Conservation (phyloP, 2,113 vertebrate species). For the Oenanthe melanoleuca region DNA sequence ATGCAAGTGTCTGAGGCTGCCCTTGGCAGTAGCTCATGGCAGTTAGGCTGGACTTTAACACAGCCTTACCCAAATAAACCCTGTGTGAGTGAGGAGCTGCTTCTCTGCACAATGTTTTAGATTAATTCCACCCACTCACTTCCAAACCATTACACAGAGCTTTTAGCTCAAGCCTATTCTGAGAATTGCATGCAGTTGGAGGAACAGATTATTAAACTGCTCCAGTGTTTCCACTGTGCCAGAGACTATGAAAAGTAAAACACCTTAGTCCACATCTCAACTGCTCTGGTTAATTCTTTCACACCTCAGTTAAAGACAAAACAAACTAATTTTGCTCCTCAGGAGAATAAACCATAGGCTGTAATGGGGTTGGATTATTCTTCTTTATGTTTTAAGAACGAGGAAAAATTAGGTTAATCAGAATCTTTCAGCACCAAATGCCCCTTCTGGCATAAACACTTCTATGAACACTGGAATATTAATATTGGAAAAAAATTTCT, state of each 20-base stretch:
- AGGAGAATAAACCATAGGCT: background rate
- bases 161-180: background rate
- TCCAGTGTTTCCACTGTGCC: background rate
- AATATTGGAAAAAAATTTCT: background rate
- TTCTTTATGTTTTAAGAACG: background rate
- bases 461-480: background rate
- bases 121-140: background rate
- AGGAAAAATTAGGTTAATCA: background rate
- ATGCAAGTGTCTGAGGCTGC: background rate
- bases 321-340: background rate
- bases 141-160: background rate
- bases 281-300: background rate
- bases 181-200: background rate
- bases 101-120: background rate
- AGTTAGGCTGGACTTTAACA: background rate
- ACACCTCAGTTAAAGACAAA: background rate
- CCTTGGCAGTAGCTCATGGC: background rate
- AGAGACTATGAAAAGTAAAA: background rate
- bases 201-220: background rate
- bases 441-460: background rate
- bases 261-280: background rate
- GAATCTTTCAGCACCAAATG: constrained; percentile 5
- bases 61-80: background rate
- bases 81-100: background rate
- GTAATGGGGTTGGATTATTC: background rate